phyloP scores from a whole-genome alignment of 2,797 vertebrate genomes.

The Microcaecilia unicolor region DNA sequence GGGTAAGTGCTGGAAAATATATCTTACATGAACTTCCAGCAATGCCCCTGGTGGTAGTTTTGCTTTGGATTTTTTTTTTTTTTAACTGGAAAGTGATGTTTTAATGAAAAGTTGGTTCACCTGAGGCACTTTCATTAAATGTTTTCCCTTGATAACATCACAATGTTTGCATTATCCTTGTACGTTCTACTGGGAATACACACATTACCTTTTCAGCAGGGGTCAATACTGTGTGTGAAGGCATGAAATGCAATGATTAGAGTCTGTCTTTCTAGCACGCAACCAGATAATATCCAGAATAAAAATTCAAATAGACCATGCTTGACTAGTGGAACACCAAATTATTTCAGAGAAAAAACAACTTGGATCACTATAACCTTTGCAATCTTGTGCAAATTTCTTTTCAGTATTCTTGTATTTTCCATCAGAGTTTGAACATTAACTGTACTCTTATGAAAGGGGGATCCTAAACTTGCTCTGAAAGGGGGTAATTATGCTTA shows the following conservation, averaged over 20 bases:
- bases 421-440: too few relatives aligned
- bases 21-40: conserved; percentile 55
- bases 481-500: too few relatives aligned
- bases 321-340: conserved; percentile 16
- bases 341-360: not conserved
- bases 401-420: too few relatives aligned
- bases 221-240: conserved; percentile 52
- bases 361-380: too few relatives aligned
- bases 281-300: too few relatives aligned
- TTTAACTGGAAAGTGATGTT: conserved; percentile 56
- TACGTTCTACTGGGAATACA: conserved; percentile 51
- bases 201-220: conserved; percentile 51
- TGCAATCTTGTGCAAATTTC: too few relatives aligned
- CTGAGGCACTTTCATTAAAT: conserved; percentile 86
- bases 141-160: conserved; percentile 60
- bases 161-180: conserved; percentile 58
- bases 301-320: conserved; percentile 11
- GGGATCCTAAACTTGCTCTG: too few relatives aligned
- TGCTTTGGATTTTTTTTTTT: conserved; percentile 24
- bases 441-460: too few relatives aligned
- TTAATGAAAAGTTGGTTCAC: conserved; percentile 68
- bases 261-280: conserved; percentile 32
- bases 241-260: conserved; percentile 37
- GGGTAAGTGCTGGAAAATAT: conserved; percentile 48
- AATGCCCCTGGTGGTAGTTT: conserved; percentile 43